phyloP scores from a whole-genome alignment of 2,888 invertebrate species.

The Cerastis rubricosa region DNA sequence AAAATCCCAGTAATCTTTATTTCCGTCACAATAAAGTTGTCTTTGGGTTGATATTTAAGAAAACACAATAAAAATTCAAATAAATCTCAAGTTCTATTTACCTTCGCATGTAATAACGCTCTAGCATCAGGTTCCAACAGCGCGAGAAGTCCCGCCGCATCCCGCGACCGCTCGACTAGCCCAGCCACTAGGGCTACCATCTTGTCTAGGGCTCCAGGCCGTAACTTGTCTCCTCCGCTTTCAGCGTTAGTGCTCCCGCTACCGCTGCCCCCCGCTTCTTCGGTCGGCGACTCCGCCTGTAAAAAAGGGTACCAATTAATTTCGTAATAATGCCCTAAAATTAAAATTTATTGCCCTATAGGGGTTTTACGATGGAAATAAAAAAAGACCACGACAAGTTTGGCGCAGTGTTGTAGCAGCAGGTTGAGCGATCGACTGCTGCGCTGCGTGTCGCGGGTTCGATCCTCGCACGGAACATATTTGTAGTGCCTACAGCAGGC shows the following conservation, averaged over 20 bases:
- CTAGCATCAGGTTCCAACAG: constrained; percentile 95
- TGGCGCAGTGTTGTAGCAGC: too few relatives aligned
- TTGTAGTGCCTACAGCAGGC: too few relatives aligned
- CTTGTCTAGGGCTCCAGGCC: constrained; percentile 97
- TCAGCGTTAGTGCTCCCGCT: constrained; percentile 76
- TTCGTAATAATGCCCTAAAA: not conserved
- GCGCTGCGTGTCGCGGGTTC: too few relatives aligned
- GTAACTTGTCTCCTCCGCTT: constrained; percentile 92
- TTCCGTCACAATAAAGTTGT: not conserved
- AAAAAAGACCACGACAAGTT: too few relatives aligned
- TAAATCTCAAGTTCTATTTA: constrained; percentile 70
- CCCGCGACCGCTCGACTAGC: constrained; percentile 96
- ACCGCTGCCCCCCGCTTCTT: constrained; percentile 79
- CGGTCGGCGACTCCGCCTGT: constrained; percentile 82
- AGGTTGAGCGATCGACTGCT: too few relatives aligned
- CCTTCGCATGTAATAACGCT: constrained; percentile 96
- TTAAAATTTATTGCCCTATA: too few relatives aligned
- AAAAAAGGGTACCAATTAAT: not conserved
- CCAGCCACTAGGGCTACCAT: constrained; percentile 98
- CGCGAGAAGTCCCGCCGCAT: constrained; percentile 93
- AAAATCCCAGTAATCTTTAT: not conserved
- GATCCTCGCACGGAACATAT: too few relatives aligned
- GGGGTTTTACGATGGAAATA: too few relatives aligned
- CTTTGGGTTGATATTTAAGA: too few relatives aligned
- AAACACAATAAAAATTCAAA: too few relatives aligned